These are phyloP conservation scores for Brachyopa scutellaris DNA, from an alignment of 2,888 invertebrate genomes.

Conservation along the genomic window DNA sequence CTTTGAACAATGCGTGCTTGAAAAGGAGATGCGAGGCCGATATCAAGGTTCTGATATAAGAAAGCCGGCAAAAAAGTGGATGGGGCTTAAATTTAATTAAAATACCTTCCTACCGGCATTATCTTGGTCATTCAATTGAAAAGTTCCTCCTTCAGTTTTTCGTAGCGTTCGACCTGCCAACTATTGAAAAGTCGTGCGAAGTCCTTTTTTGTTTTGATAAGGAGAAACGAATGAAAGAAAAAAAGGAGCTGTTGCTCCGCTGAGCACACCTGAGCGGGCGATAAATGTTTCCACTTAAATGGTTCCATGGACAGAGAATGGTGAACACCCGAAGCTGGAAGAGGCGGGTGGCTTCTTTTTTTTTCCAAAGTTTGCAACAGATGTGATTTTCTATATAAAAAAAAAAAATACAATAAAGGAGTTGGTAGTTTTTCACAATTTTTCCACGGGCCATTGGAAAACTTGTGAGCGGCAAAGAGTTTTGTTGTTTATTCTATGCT, in stretches of 20 bases:
- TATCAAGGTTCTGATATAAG: conserved; percentile 23
- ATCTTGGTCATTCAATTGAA: conserved; percentile 73
- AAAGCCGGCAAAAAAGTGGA: conserved; percentile 3
- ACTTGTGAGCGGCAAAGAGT: conserved; percentile 47
- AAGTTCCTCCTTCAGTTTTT: conserved; percentile 60
- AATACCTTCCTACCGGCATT: conserved; percentile 64
- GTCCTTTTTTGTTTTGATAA: conserved; percentile 37
- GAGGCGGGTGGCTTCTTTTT: conserved; percentile 29
- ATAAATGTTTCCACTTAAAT: conserved; percentile 68
- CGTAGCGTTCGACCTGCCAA: conserved; percentile 16
- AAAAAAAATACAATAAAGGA: too few relatives aligned
- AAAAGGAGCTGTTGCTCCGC: conserved; percentile 44
- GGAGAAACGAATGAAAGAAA: conserved; percentile 12
- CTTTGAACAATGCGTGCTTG: conserved; percentile 39
- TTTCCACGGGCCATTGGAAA: conserved; percentile 47
- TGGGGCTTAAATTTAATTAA: conserved; percentile 66
- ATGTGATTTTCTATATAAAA: conserved; percentile 60
- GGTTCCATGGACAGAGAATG: conserved; percentile 25
- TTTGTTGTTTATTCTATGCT: conserved; percentile 42
- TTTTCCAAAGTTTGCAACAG: conserved; percentile 42
- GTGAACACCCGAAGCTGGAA: background rate
- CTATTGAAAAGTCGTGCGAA: conserved; percentile 64
- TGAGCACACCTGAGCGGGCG: conserved; percentile 70
- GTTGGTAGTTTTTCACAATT: conserved; percentile 53
- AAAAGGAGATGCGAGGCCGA: background rate